Evolutionary conservation across 2,888 invertebrate genomes (phyloP).

Genomic region (Leptopterna dolabrata): DNA sequence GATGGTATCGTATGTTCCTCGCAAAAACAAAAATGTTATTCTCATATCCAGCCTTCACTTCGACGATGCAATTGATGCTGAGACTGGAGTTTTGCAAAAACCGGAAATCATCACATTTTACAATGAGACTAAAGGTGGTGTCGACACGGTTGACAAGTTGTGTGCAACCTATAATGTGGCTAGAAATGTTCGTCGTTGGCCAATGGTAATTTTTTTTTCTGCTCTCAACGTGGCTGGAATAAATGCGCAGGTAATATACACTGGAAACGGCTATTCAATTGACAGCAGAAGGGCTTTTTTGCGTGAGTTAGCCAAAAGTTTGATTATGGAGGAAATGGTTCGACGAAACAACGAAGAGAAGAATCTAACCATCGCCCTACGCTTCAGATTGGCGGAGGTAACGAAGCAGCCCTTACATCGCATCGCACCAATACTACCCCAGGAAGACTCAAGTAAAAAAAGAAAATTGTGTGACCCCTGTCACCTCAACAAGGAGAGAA

Average conservation of each 20-base stretch:
- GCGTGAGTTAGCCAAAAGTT: neutral
- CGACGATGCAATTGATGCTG: conserved; percentile 58
- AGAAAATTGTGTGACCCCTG: no score
- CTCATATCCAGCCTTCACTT: conserved; percentile 55
- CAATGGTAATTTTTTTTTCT: conserved; percentile 60
- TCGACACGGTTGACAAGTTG: conserved; percentile 55
- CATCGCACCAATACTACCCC: neutral
- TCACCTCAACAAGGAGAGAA: no score
- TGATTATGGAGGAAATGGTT: neutral
- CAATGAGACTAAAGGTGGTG: neutral
- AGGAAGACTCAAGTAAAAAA: neutral
- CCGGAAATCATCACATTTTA: no score
- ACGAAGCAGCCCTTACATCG: neutral
- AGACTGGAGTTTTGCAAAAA: conserved; percentile 39
- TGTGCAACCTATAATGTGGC: conserved; percentile 61
- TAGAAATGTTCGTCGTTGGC: conserved; percentile 62
- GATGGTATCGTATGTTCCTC: conserved; percentile 63
- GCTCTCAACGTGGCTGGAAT: conserved; percentile 62
- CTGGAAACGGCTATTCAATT: neutral
- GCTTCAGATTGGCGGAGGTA: neutral
- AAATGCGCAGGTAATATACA: conserved; percentile 57
- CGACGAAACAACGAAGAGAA: neutral
- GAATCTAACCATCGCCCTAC: neutral
- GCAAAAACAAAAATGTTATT: conserved; percentile 58
- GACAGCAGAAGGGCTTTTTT: neutral